Conservation (phyloP, 37 sponge, comb jelly and placozoan genomes). For the Aplysina aerophoba region DNA sequence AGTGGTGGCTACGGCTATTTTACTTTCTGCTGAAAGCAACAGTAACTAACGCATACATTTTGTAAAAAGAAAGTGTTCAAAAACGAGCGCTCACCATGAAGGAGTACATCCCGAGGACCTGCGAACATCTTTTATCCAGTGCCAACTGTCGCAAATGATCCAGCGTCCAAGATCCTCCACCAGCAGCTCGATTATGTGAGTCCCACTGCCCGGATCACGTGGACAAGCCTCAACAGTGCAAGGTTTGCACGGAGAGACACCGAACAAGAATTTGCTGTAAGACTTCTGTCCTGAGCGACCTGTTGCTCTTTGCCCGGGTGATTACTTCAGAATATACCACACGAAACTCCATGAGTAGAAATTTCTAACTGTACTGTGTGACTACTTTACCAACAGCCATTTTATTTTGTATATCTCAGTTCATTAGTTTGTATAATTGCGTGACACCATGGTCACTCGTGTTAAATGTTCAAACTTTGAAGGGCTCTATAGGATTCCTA, state of each 20-base stretch:
- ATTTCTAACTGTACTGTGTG: no score
- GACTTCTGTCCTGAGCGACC: constrained; percentile 5
- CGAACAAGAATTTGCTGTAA: constrained; percentile 10
- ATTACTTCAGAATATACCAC: no score
- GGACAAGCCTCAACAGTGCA: not conserved
- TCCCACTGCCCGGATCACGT: not conserved
- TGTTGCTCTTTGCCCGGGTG: no score
- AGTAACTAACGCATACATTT: no score
- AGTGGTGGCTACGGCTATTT: constrained; percentile 6
- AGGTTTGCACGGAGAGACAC: not conserved
- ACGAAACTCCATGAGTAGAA: no score
- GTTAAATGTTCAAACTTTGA: no score
- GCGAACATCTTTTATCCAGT: not conserved
- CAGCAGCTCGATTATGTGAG: not conserved
- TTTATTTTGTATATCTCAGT: no score
- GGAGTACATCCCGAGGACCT: not conserved
- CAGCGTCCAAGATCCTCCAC: constrained; percentile 2
- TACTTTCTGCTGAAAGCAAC: not conserved
- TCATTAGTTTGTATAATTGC: no score
- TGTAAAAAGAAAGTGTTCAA: not conserved
- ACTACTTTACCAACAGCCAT: no score
- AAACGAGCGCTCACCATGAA: constrained; percentile 1
- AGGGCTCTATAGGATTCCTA: no score
- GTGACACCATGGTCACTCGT: no score
- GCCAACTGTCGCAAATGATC: not conserved